phyloP scores from a whole-genome alignment of 2,113 vertebrate genomes.

The Neodon shergylaensis region DNA sequence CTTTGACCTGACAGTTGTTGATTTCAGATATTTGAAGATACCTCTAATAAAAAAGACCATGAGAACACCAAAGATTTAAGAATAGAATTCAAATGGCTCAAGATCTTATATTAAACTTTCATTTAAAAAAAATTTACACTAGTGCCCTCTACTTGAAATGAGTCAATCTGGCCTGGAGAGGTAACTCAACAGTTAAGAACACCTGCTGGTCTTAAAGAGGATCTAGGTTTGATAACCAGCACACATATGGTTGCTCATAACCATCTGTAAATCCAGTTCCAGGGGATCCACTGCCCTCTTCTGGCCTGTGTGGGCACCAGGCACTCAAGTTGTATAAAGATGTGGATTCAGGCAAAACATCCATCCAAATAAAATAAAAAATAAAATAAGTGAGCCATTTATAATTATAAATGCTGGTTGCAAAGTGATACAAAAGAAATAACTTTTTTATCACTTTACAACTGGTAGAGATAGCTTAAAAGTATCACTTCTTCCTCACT shows the following conservation, averaged over 20 bases:
- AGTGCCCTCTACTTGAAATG: neutral
- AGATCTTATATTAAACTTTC: neutral
- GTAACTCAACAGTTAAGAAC: neutral
- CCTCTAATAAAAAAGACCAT: neutral
- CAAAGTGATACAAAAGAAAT: neutral
- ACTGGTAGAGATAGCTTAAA: neutral
- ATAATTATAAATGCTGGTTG: neutral
- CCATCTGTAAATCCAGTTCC: neutral
- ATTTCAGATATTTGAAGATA: neutral
- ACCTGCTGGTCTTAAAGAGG: neutral
- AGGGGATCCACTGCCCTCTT: neutral
- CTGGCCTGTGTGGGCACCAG: neutral
- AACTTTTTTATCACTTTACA: neutral
- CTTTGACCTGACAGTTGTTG: neutral
- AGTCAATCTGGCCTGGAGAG: neutral
- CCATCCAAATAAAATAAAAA: neutral
- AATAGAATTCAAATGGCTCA: neutral
- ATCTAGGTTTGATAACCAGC: neutral
- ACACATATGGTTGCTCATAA: neutral
- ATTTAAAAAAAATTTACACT: neutral
- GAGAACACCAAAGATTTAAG: neutral
- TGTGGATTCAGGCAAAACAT: neutral
- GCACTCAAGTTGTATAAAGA: neutral
- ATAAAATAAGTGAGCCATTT: neutral
- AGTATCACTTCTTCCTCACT: neutral